Evolutionary conservation across 92 coral and sea anemone genomes (phyloP), one percentile per base, ranked within the genome.

Genomic region (Phenganax marumi): DNA sequence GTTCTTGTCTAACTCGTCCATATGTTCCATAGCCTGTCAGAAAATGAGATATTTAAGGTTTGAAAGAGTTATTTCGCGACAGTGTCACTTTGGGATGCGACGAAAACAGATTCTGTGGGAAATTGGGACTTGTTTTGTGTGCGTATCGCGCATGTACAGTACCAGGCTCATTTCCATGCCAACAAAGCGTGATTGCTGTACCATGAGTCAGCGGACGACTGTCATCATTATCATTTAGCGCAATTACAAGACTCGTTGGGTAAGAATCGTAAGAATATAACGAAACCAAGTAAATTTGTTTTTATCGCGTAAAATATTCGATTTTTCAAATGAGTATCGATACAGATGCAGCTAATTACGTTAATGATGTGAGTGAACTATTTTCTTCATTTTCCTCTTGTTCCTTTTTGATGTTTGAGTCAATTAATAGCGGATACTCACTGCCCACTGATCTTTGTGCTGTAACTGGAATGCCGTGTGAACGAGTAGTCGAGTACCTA

Each of bases 101-200:
- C 90, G 69, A 77, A 86, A 84, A 62, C 25, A 52, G 58, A 80
- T 80, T 86, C 73, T 82, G n/a, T n/a, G n/a, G n/a, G n/a, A n/a
- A n/a, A n/a, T 84, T 89, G 91, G 91, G 97, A 91, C 91, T 90
- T 93, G 97, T 90, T 91, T 89, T 82, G 90, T 75, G 78, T 70
- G 79, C 64, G 9, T 52, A 88, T 80, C 87, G 92, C 91, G 97
- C 93, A 87, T 90, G 97, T 81, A 92, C 86, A 69, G 68, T 83
- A 22, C 24, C 22, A 68, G 80, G 70, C 85, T 86, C 13, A 84
- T 76, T 75, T 80, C 77, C 74, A 86, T 78, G 83, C 83, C 83
- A 78, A 78, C 83, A 33, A 46, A 53, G 65, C 63, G 10, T 17
- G 65, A 22, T 54, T 11, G 69, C 69, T 24, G 69, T 77, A 57